Percentiles rank a stretch among this genome's conserved stretches.
These are phyloP conservation scores for Syndactyla subalaris DNA, from an alignment of 2,797 vertebrate genomes.

Conservation along the genomic window DNA sequence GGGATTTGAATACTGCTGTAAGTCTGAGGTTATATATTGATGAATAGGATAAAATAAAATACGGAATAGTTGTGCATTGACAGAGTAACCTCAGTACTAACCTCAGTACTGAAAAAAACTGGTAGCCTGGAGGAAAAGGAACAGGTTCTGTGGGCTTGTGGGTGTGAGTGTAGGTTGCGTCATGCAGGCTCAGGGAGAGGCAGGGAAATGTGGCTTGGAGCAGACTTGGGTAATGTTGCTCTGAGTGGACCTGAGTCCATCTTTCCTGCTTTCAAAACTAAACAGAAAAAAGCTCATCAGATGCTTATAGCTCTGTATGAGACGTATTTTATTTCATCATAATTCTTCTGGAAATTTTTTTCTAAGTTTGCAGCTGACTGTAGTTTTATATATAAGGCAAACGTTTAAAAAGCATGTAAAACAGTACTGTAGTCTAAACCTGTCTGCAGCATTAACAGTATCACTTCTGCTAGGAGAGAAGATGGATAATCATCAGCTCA, in stretches of 20 bases:
- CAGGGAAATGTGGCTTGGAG: not conserved
- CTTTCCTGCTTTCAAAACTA: not conserved
- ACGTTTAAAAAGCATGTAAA: not conserved
- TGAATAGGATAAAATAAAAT: not conserved
- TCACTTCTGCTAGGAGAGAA: not conserved
- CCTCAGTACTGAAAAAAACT: not conserved
- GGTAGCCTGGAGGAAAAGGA: not conserved
- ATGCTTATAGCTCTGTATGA: not conserved
- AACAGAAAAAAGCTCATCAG: not conserved
- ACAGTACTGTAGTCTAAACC: not conserved
- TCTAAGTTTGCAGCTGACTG: not conserved
- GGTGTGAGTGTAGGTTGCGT: not conserved
- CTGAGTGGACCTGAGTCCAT: accelerated
- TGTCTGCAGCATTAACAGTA: not conserved
- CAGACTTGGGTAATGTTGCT: not conserved
- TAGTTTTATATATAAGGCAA: not conserved
- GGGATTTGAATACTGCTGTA: not conserved
- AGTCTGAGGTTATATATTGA: not conserved
- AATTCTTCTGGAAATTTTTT: not conserved
- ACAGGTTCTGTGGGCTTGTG: not conserved
- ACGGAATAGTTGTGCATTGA: accelerated
- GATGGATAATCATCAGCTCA: not conserved
- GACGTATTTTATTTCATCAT: not conserved
- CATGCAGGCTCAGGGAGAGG: not conserved
- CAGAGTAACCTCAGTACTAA: too few relatives aligned